Percentiles rank a stretch among this genome's conserved stretches.
phyloP scores from a whole-genome alignment of 1,140 invertebrate species.

The Coelopa frigida region DNA sequence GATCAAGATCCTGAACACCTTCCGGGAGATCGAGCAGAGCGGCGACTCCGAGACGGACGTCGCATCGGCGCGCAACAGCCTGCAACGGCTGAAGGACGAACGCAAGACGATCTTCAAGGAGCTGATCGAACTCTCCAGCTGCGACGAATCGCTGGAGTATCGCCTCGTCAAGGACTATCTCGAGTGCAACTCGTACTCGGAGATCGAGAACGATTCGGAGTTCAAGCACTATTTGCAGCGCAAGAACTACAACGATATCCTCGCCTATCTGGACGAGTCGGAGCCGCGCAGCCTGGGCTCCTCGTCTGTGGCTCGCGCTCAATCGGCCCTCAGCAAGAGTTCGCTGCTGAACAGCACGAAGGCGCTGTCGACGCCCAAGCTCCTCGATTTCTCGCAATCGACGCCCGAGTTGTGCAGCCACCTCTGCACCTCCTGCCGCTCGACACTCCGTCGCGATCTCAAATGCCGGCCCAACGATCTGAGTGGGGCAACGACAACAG shows the following conservation, averaged over 20 bases:
- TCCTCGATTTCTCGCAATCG: constrained; percentile 17
- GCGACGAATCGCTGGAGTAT: constrained; percentile 34
- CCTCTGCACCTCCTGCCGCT: constrained; percentile 22
- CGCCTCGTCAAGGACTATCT: constrained; percentile 33
- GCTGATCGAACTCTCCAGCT: constrained; percentile 33
- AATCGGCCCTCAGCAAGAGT: constrained; percentile 22
- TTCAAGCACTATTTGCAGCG: constrained; percentile 35
- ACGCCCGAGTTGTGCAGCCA: constrained; percentile 15
- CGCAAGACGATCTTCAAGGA: constrained; percentile 32
- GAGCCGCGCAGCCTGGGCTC: constrained; percentile 26
- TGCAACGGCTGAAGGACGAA: constrained; percentile 28
- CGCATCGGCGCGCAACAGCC: constrained; percentile 15
- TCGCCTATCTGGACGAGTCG: constrained; percentile 27
- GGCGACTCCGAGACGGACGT: neutral
- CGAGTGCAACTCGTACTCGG: constrained; percentile 34
- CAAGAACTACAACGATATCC: constrained; percentile 34
- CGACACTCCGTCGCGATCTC: constrained; percentile 6
- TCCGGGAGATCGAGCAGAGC: constrained; percentile 23
- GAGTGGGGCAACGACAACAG: neutral
- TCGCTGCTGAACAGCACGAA: constrained; percentile 26
- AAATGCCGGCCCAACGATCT: neutral
- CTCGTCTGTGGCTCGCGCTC: constrained; percentile 27
- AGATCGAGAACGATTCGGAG: constrained; percentile 33
- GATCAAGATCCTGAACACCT: constrained; percentile 25
- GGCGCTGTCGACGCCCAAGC: constrained; percentile 24